Evolutionary conservation across 2,888 invertebrate genomes (phyloP).

Genomic region (Dasysyrphus albostriatus): DNA sequence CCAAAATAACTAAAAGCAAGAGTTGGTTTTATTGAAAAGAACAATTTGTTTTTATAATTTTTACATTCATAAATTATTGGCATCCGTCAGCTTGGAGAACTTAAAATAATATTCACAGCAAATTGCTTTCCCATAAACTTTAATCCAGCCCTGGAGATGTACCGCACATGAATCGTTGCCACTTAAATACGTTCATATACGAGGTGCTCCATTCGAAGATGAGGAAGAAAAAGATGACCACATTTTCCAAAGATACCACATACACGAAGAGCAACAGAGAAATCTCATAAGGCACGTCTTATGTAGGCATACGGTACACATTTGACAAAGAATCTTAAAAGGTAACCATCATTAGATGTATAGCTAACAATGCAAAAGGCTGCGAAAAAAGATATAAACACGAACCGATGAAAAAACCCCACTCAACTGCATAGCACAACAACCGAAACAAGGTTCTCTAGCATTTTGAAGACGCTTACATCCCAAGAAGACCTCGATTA

Average conservation of each 20-base stretch:
- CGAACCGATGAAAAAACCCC: slow-evolving; percentile 65
- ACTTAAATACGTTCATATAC: background rate
- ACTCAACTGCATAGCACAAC: slow-evolving; percentile 55
- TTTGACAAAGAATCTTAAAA: slow-evolving; percentile 60
- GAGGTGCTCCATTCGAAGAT: slow-evolving; percentile 8
- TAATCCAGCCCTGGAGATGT: background rate
- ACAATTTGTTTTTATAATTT: too few relatives aligned
- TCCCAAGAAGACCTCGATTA: slow-evolving; percentile 75
- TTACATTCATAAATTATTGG: too few relatives aligned
- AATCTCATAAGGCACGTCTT: slow-evolving; percentile 60
- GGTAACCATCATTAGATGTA: slow-evolving; percentile 51
- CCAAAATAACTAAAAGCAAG: too few relatives aligned
- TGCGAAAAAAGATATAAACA: slow-evolving; percentile 23
- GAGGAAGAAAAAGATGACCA: slow-evolving; percentile 66
- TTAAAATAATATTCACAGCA: too few relatives aligned
- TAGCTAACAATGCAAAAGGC: slow-evolving; percentile 36
- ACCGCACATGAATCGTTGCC: slow-evolving; percentile 34
- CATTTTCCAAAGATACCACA: slow-evolving; percentile 51
- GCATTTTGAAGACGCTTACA: slow-evolving; percentile 68
- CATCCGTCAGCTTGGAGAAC: too few relatives aligned
- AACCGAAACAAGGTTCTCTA: slow-evolving; percentile 55
- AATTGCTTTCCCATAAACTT: background rate
- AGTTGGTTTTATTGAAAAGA: too few relatives aligned
- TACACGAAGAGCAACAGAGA: slow-evolving; percentile 44
- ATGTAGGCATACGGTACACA: slow-evolving; percentile 8